Conservation (phyloP, 2,797 vertebrate species). For the Iguana delicatissima region DNA sequence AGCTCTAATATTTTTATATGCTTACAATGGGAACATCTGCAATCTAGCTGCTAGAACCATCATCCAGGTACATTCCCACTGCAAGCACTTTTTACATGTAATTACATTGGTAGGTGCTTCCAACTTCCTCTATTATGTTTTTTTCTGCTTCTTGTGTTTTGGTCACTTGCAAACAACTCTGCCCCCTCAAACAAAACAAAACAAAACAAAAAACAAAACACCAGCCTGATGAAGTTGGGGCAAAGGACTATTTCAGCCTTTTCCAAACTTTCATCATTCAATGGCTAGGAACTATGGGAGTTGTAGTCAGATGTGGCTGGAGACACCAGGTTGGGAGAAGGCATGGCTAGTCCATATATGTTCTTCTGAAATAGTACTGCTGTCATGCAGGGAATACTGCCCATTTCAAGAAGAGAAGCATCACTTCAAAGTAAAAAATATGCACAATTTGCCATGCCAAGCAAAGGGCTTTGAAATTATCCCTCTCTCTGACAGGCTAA, state of each 20-base stretch:
- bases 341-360: neutral
- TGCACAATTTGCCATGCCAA: neutral
- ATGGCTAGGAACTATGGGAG: neutral
- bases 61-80: no score
- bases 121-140: neutral
- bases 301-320: neutral
- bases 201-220: no score
- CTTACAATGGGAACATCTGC: no score
- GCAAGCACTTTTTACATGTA: no score
- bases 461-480: neutral
- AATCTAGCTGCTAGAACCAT: no score
- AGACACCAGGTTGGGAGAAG: neutral
- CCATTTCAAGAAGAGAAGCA: neutral
- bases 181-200: no score
- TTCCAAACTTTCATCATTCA: neutral
- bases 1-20: no score
- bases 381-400: neutral
- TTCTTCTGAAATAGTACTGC: neutral
- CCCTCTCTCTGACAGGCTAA: neutral
- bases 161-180: neutral
- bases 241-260: neutral
- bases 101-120: no score
- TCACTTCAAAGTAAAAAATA: neutral
- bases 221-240: no score
- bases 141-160: neutral